Evolutionary conservation across 2,797 vertebrate genomes (phyloP).

Genomic region (Acanthiza pusilla): DNA sequence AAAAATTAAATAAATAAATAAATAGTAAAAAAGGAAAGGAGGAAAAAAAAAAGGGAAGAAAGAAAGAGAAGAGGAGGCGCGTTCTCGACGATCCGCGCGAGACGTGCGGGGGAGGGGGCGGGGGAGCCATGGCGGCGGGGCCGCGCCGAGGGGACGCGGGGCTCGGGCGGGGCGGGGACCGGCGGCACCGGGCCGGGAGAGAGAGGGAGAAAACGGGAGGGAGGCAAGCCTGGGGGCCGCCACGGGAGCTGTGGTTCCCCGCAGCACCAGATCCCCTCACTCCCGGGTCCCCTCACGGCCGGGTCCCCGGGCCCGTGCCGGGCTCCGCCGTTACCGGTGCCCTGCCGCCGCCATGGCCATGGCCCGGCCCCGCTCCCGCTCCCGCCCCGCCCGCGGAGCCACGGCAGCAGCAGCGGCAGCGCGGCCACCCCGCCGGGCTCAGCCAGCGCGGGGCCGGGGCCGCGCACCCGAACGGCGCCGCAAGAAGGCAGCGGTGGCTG

Average conservation of each 20-base stretch:
- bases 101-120: background rate
- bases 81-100: background rate
- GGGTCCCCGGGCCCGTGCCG: background rate
- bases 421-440: background rate
- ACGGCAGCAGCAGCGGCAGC: too few species aligned
- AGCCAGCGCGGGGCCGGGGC: background rate
- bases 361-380: background rate
- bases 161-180: background rate
- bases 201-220: too few species aligned
- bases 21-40: background rate
- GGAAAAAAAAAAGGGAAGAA: background rate
- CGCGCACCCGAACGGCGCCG: rapidly evolving
- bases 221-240: background rate
- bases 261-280: background rate
- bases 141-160: background rate
- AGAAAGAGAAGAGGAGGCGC: background rate
- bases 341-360: background rate
- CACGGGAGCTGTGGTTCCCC: background rate
- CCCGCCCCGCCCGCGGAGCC: too few species aligned
- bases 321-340: background rate
- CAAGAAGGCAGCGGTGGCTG: rapidly evolving
- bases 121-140: background rate
- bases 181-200: too few species aligned
- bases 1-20: background rate
- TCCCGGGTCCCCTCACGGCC: background rate